Percentiles rank a stretch among this genome's conserved stretches.
phyloP scores from a whole-genome alignment of 2,888 invertebrate genomes.

The Parochlus steinenii region DNA sequence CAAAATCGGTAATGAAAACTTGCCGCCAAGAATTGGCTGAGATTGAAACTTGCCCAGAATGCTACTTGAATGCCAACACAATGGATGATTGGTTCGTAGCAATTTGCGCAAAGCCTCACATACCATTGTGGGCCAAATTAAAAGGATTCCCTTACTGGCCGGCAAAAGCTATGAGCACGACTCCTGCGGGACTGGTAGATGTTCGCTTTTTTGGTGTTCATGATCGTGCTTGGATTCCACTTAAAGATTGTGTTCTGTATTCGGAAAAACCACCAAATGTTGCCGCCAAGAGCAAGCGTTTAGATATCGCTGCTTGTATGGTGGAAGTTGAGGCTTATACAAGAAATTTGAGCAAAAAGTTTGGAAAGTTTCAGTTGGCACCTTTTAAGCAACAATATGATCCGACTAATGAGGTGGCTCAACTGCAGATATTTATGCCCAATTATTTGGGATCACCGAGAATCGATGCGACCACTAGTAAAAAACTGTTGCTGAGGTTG shows the following conservation, averaged over 20 bases:
- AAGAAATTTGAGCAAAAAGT: constrained; percentile 48
- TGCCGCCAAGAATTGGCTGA: constrained; percentile 81
- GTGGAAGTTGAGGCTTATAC: constrained; percentile 64
- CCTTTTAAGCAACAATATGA: constrained; percentile 51
- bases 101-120: constrained; percentile 78
- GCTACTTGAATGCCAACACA: constrained; percentile 73
- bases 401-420: constrained; percentile 40
- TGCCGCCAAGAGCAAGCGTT: constrained; percentile 18
- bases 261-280: constrained; percentile 57
- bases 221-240: constrained; percentile 80
- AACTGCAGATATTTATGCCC: constrained; percentile 48
- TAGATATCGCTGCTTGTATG: constrained; percentile 17
- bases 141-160: constrained; percentile 98
- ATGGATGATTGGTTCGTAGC: constrained; percentile 79
- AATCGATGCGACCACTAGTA: neutral
- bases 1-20: constrained; percentile 63
- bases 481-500: too few species aligned
- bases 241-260: constrained; percentile 68
- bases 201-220: constrained; percentile 92
- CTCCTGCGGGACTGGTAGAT: constrained; percentile 54
- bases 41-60: constrained; percentile 86
- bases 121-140: constrained; percentile 88
- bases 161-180: constrained; percentile 71
- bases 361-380: constrained; percentile 57
- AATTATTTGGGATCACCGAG: constrained; percentile 9